Percentiles rank a stretch among this genome's conserved stretches.
These are phyloP conservation scores for Heliconius ismenius DNA, from an alignment of 2,888 invertebrate genomes.

Conservation along the genomic window DNA sequence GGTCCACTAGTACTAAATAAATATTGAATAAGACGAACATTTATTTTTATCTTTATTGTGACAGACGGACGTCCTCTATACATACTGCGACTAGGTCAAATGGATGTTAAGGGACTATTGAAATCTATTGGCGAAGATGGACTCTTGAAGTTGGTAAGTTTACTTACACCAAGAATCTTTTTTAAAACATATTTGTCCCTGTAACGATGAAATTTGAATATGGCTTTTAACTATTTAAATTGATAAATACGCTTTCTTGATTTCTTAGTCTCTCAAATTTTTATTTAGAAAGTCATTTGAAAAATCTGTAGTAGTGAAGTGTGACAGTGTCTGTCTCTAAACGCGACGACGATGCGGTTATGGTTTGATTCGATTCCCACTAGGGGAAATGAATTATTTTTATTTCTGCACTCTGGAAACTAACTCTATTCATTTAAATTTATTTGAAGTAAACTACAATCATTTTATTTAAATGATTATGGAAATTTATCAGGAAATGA, in stretches of 20 bases:
- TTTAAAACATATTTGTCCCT: no score
- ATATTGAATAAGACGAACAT: no score
- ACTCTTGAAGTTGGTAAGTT: conserved; percentile 90
- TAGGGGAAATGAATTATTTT: no score
- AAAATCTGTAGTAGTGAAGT: no score
- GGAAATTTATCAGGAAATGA: background rate
- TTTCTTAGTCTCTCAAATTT: no score
- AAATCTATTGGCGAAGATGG: conserved; percentile 96
- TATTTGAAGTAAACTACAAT: background rate
- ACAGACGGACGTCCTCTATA: conserved; percentile 94
- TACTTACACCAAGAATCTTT: background rate
- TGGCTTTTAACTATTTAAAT: background rate
- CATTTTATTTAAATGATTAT: background rate
- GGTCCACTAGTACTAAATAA: no score
- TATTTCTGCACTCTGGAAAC: no score
- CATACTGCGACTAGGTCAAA: conserved; percentile 93
- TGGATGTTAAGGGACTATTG: conserved; percentile 97
- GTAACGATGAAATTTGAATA: background rate
- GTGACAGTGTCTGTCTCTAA: no score
- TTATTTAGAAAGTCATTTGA: no score
- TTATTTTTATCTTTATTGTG: conserved; percentile 38
- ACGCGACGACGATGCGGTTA: no score
- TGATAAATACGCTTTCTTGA: no score
- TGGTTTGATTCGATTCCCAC: no score
- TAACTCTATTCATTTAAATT: background rate